Conservation (phyloP, 2,888 invertebrate species). For the Antitype chi region DNA sequence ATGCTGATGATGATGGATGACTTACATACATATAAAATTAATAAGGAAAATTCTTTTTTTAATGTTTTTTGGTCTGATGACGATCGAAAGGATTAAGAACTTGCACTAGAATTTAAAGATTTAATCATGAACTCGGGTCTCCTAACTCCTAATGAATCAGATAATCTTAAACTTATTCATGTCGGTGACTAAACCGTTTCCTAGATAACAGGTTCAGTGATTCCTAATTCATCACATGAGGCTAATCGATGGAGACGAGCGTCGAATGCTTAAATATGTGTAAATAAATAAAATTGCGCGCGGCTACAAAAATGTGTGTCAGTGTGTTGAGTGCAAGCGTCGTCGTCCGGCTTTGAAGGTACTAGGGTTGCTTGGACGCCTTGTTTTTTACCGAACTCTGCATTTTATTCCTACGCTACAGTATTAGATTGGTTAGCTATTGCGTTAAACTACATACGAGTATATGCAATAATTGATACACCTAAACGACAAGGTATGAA, state of each 20-base stretch:
- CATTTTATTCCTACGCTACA: background rate
- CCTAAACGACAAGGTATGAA: too few species aligned
- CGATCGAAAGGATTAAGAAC: background rate
- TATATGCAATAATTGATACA: too few species aligned
- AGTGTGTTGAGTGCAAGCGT: conserved; percentile 80
- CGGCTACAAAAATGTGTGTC: conserved; percentile 83
- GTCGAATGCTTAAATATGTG: conserved; percentile 80
- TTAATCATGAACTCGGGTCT: background rate
- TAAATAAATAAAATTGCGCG: conserved; percentile 84
- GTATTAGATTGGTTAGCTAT: background rate
- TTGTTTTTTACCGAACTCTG: conserved; percentile 15
- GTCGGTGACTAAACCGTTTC: conserved; percentile 28
- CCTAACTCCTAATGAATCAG: conserved; percentile 10
- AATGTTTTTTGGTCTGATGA: background rate
- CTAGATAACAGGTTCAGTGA: conserved; percentile 42
- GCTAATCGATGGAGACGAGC: conserved; percentile 73
- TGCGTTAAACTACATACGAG: too few species aligned
- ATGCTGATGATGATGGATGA: too few species aligned
- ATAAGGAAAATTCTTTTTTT: background rate
- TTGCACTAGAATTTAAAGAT: background rate
- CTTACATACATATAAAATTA: too few species aligned
- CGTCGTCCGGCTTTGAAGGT: conserved; percentile 69
- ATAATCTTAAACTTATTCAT: conserved; percentile 8
- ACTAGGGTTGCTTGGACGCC: conserved; percentile 62
- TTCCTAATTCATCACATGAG: conserved; percentile 65